These are phyloP conservation scores for Tringa solitaria DNA, from an alignment of 2,113 vertebrate species.

Conservation along the genomic window DNA sequence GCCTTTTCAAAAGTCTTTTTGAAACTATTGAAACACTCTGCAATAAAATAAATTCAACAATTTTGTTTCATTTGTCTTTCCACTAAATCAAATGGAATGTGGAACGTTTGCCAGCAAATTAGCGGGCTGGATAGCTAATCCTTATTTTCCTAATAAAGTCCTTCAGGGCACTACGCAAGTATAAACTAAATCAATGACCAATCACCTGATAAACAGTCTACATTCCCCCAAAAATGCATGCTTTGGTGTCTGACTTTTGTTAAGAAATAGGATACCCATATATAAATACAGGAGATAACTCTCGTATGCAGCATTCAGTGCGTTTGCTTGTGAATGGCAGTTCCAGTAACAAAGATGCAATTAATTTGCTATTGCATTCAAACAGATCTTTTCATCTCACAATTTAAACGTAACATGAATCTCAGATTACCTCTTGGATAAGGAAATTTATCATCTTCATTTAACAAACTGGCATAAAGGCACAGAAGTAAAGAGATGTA, in stretches of 20 bases:
- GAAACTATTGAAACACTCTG: not conserved
- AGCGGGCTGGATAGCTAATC: not conserved
- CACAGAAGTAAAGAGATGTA: not conserved
- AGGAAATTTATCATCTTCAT: not conserved
- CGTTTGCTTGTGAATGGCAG: not conserved
- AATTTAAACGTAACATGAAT: not conserved
- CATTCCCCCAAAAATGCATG: not conserved
- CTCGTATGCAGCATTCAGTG: not conserved
- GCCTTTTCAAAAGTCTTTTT: not conserved
- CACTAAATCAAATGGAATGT: not conserved
- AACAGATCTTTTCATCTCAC: not conserved
- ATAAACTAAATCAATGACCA: not conserved
- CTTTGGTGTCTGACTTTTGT: not conserved
- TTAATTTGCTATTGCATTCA: not conserved
- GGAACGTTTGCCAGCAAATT: not conserved
- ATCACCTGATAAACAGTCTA: not conserved
- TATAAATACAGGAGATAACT: not conserved
- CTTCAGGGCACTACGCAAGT: not conserved
- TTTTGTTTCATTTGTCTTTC: slow-evolving; percentile 16
- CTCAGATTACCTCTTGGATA: not conserved
- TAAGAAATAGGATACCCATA: not conserved
- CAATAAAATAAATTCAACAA: not conserved
- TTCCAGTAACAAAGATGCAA: not conserved
- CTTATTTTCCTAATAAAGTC: slow-evolving; percentile 13
- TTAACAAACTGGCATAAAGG: not conserved